Base-by-base conservation (phyloP, 2,113 vertebrate species). In the Fulmarus glacialis region DNA sequence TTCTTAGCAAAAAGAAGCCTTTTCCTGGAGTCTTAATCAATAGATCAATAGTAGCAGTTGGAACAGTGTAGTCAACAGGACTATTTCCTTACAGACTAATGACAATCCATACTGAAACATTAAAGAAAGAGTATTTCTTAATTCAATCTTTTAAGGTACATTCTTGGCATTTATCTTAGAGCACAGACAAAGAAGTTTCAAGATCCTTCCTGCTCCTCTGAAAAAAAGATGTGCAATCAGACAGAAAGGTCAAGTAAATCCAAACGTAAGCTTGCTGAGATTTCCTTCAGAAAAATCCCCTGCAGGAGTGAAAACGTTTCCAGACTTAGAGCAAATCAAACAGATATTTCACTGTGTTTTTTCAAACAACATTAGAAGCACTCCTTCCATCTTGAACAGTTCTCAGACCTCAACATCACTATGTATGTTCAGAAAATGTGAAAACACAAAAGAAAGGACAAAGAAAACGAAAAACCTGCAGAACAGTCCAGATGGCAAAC, bases 191-290 rank as follows among this genome's bases (percentile, higher is more conserved):
- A 96, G 78, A 97, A 94, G 66, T 88, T 82, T 92, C 80, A 95
- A 96, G 82, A 96, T 96, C 64, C 95, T 96, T 96, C 97, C 95
- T 97, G 94, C 68, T 93, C 59, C 91, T 93, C 92, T 95, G 77
- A 96, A 97, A 97, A 94, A 94, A 89, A 92, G 82, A 96, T 68
- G 70, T 95, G 92, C 87, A 94, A 94, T 94, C 92, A 96, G 84
- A 97, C 58, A 80, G 84, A 97, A 97, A 97, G 97, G 96, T 97
- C 95, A 97, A 95, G 79, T 91, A 97, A 96, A 97, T 96, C 94
- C 90, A 96, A 93, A 97, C 0, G 59, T 84, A 97, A 95, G 91
- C 93, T 96, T 77, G 62, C 92, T 88, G 90, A 97, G 90, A 97
- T 90, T 95, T 96, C 82, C 82, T 95, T 96, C 93, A 97, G 88